Evolutionary conservation across 2,797 vertebrate genomes (phyloP), one percentile per base, ranked within the genome.

Genomic region (Pseudopleuronectes americanus): DNA sequence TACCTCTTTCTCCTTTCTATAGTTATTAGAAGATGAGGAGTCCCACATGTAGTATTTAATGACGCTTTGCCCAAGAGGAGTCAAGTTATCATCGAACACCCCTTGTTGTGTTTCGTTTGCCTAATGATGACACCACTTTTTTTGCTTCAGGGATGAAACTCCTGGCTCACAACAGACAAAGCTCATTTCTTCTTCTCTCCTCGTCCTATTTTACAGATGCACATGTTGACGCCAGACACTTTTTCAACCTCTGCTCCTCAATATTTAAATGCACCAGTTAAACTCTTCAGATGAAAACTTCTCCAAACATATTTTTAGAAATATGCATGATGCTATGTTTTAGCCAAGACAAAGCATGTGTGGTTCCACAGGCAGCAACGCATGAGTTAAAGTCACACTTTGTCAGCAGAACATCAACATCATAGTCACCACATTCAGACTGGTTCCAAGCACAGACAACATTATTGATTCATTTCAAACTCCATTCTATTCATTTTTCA

Each of bases 121-220:
- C 61, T 77, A 80, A 85, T 78, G 69, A 77, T 4, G 24, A 24
- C 24, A 24, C 68, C 72, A 83, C 51, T 76, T 69, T 59, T 68
- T 59, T 70, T 45, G 66, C 69, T 84, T 77, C 21, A 16, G 70
- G 79, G 61, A 63, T 38, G 26, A 68, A 80, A 67, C n/a, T 71
- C 47, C 33, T 52, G 36, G 45, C 24, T 77, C 38, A 74, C 57
- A 47, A 56, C 62, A 71, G 70, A 70, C 56, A 63, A 74, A 54
- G 57, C 53, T 23, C 33, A 41, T 71, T 55, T 22, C 33, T 66
- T 68, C 6, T 36, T 4, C 41, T 61, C 53, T 58, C 4, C n/a
- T 47, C 38, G 21, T 67, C 19, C 12, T 10, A 28, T 63, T 61
- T 43, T 24, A 41, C 8, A 57, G 26, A 21, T 33, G 45, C 4